A percentile compares a stretch with the other conserved stretches of the same genome.
Conservation (phyloP, 2,113 vertebrate species). For the Caranx melampygus region DNA sequence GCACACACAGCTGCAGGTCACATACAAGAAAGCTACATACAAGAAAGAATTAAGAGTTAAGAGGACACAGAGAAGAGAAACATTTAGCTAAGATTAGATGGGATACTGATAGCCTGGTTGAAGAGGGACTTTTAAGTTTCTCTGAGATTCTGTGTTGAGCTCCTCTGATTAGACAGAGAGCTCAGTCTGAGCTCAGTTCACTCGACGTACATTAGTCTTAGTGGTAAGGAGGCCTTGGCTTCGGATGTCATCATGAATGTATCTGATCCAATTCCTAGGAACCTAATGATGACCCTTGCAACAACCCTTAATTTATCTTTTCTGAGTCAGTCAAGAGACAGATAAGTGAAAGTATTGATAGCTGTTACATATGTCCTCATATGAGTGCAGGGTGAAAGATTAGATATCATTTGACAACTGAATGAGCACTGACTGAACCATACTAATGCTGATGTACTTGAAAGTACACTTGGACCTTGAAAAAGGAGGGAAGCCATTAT, state of each 20-base stretch:
- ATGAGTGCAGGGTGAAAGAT: neutral
- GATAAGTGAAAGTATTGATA: no score
- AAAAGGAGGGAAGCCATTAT: neutral
- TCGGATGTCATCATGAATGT: conserved; percentile 11
- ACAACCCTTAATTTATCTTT: neutral
- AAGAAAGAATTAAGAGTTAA: neutral
- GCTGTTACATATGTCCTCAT: no score
- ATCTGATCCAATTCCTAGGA: neutral
- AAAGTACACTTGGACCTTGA: neutral
- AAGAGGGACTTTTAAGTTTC: neutral
- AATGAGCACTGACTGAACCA: neutral
- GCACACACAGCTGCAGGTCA: conserved; percentile 15
- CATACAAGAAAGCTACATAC: neutral
- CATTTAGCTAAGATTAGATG: conserved; percentile 14
- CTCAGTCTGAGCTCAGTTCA: neutral
- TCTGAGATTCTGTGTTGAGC: neutral
- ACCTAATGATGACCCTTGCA: neutral
- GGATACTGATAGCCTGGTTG: neutral
- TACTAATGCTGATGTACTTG: neutral
- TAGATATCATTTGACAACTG: no score
- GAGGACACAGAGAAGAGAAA: conserved; percentile 1
- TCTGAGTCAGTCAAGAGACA: neutral
- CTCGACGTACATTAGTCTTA: neutral
- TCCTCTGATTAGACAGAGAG: neutral
- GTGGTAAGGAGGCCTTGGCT: neutral